A percentile compares a stretch with the other conserved stretches of the same genome.
Evolutionary conservation across 2,888 invertebrate genomes (phyloP).

Genomic region (Caenorhabditis zanzibari): DNA sequence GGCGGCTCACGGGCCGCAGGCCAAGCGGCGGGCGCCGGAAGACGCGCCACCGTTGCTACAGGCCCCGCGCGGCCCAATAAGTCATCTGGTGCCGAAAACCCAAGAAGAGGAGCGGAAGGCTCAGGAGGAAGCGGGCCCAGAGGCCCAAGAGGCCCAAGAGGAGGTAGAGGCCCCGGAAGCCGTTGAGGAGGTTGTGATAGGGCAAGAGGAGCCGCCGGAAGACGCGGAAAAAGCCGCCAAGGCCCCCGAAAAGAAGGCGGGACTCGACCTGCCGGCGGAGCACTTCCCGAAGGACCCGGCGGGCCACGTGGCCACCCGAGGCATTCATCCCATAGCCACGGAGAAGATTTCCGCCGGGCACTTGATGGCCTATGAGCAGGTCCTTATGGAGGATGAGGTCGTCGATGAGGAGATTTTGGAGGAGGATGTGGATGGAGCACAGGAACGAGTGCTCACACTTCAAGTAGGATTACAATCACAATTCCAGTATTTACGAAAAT

Average conservation of each 20-base stretch:
- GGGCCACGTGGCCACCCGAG: slow-evolving; percentile 54
- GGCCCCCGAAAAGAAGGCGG: slow-evolving; percentile 29
- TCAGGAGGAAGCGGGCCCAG: not conserved
- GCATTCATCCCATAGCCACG: slow-evolving; percentile 30
- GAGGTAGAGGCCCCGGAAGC: not conserved
- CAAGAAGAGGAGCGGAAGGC: no score
- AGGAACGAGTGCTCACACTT: slow-evolving; percentile 49
- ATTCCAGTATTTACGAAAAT: no score
- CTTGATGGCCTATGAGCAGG: slow-evolving; percentile 16
- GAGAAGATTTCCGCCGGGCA: not conserved
- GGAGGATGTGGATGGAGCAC: slow-evolving; percentile 13
- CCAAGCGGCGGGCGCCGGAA: not conserved
- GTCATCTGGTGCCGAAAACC: not conserved
- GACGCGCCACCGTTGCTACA: slow-evolving; percentile 1
- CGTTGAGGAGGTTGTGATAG: not conserved
- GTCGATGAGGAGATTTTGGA: slow-evolving; percentile 31
- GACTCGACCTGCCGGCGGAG: slow-evolving; percentile 66
- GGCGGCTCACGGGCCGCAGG: not conserved
- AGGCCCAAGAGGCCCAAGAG: not conserved
- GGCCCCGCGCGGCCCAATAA: not conserved
- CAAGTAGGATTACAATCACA: slow-evolving; percentile 33
- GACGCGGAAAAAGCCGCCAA: not conserved
- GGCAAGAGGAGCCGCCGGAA: not conserved
- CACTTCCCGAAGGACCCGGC: slow-evolving; percentile 66
- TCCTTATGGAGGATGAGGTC: not conserved